Conservation (phyloP, 2,113 vertebrate species). For the Eclectus roratus region DNA sequence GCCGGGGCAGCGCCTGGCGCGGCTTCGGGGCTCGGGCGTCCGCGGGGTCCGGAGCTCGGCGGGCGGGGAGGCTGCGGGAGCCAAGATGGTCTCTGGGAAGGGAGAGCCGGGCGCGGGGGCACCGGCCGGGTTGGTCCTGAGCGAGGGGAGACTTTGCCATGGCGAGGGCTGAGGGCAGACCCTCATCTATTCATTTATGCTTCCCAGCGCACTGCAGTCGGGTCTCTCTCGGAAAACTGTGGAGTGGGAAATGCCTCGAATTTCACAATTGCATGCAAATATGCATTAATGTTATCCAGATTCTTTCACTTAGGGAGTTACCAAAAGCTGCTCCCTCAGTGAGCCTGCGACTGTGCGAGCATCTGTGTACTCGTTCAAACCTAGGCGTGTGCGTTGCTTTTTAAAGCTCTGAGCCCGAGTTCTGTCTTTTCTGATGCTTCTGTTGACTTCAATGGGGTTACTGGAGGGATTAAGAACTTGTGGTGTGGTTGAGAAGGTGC, state of each 20-base stretch:
- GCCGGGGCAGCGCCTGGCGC: background rate
- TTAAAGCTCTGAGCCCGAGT: background rate
- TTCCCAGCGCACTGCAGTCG: background rate
- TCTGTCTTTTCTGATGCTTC: slow-evolving; percentile 4
- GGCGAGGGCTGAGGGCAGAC: background rate
- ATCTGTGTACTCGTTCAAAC: background rate
- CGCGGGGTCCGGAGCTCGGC: background rate
- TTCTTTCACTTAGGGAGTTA: slow-evolving; percentile 5
- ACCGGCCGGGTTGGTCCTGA: background rate
- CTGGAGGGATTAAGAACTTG: background rate
- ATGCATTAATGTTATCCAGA: slow-evolving; percentile 1
- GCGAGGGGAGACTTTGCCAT: background rate
- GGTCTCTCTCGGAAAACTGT: slow-evolving; percentile 4
- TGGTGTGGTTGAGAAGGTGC: background rate
- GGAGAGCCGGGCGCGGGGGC: background rate
- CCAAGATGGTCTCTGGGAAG: background rate
- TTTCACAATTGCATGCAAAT: slow-evolving; percentile 36
- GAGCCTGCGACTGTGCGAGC: background rate
- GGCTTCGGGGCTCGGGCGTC: background rate
- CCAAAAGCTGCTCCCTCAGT: background rate
- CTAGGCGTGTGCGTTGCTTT: background rate
- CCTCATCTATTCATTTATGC: background rate
- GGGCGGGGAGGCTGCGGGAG: background rate
- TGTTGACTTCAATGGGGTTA: background rate
- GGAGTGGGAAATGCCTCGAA: slow-evolving; percentile 22